A percentile compares a stretch with the other conserved stretches of the same genome.
Conservation (phyloP, 2,888 invertebrate genomes). For the Heteropelma amictum region DNA sequence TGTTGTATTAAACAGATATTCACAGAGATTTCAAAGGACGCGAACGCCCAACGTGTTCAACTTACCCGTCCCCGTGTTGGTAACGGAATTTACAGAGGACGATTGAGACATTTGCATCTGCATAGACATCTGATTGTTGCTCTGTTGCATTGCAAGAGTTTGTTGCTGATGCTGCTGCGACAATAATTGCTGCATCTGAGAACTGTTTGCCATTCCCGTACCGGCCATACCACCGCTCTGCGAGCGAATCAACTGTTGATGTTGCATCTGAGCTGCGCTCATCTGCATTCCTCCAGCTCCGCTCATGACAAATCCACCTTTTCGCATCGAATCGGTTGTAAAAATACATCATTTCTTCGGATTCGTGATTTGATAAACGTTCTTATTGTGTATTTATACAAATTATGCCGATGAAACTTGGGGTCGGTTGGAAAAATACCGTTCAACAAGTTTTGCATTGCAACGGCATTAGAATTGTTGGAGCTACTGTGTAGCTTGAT, state of each 20-base stretch:
- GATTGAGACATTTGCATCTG: slow-evolving; percentile 78
- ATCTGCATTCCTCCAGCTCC: slow-evolving; percentile 78
- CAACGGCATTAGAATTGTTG: too few species aligned
- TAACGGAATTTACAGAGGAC: slow-evolving; percentile 74
- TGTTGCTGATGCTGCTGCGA: slow-evolving; percentile 80
- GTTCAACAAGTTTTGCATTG: too few species aligned
- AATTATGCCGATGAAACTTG: too few species aligned
- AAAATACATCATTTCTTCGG: background rate
- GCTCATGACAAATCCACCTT: slow-evolving; percentile 76
- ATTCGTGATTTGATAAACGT: background rate
- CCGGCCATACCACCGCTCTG: slow-evolving; percentile 76
- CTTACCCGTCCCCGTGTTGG: slow-evolving; percentile 76
- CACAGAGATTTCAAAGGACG: background rate
- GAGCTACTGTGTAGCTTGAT: too few species aligned
- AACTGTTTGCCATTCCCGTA: slow-evolving; percentile 72
- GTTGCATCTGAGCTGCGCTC: slow-evolving; percentile 79
- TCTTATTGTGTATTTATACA: too few species aligned
- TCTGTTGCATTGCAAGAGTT: slow-evolving; percentile 78
- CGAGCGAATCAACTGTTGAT: slow-evolving; percentile 78
- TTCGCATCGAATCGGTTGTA: background rate
- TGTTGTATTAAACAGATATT: background rate
- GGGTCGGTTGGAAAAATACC: too few species aligned
- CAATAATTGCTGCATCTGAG: slow-evolving; percentile 79
- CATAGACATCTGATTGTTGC: slow-evolving; percentile 80
- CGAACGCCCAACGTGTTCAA: slow-evolving; percentile 1